phyloP scores from a whole-genome alignment of 2,113 vertebrate species.

The Cichladusa arquata region DNA sequence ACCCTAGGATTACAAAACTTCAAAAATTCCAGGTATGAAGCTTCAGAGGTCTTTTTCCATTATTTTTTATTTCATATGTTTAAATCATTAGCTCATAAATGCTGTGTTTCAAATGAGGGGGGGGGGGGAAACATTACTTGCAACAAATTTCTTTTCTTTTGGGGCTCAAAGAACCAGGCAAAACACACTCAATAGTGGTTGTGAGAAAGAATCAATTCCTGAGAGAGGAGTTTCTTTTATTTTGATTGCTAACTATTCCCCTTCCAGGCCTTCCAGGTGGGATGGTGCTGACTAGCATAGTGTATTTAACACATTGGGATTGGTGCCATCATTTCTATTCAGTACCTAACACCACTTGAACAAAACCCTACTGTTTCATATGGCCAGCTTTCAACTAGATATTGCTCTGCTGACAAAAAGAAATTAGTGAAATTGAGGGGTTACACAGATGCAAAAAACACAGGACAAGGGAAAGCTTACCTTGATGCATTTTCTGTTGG shows the following conservation, averaged over 20 bases:
- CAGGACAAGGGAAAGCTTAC: not conserved
- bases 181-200: not conserved
- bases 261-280: not conserved
- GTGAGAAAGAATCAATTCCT: not conserved
- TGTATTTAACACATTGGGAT: not conserved
- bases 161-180: not conserved
- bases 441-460: not conserved
- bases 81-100: not conserved
- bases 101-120: not conserved
- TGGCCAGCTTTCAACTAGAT: not conserved
- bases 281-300: not conserved
- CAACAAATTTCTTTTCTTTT: not conserved
- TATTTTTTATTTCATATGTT: not conserved
- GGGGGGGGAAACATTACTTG: not conserved
- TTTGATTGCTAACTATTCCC: not conserved
- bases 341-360: not conserved
- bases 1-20: not conserved
- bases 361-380: not conserved
- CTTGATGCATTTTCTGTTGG: not conserved
- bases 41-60: fast-evolving
- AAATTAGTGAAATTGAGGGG: not conserved
- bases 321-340: not conserved
- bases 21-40: not conserved
- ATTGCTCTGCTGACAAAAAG: not conserved
- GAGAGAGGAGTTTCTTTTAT: not conserved